Conservation (phyloP, 2,888 invertebrate genomes). For the Schizaphis graminum region DNA sequence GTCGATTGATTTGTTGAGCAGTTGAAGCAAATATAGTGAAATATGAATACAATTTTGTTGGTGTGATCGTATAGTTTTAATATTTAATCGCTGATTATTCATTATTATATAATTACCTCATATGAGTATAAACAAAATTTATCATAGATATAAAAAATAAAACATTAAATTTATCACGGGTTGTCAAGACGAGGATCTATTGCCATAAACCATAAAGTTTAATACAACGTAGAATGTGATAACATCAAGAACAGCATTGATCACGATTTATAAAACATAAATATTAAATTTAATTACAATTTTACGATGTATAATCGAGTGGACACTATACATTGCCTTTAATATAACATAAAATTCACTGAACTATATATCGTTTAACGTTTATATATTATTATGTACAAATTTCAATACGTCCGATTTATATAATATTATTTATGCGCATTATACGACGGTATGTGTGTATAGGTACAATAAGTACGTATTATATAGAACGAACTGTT, state of each 20-base stretch:
- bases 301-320: neutral
- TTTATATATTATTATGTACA: neutral
- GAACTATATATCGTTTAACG: neutral
- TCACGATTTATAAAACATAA: neutral
- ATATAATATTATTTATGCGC: neutral
- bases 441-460: neutral
- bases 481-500: neutral
- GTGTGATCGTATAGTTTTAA: neutral
- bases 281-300: neutral
- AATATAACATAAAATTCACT: neutral
- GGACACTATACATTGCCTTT: neutral
- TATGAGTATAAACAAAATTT: neutral
- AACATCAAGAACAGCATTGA: neutral
- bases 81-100: neutral
- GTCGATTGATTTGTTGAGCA: neutral
- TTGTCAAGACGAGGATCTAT: neutral
- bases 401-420: neutral
- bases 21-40: neutral
- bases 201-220: neutral
- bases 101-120: neutral
- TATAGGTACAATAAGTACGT: neutral
- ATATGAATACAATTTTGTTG: neutral
- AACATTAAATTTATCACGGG: conserved; percentile 4
- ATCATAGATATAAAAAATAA: neutral
- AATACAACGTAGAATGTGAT: neutral